phyloP scores from a whole-genome alignment of 2,113 vertebrate genomes.

The Grantiella picta region DNA sequence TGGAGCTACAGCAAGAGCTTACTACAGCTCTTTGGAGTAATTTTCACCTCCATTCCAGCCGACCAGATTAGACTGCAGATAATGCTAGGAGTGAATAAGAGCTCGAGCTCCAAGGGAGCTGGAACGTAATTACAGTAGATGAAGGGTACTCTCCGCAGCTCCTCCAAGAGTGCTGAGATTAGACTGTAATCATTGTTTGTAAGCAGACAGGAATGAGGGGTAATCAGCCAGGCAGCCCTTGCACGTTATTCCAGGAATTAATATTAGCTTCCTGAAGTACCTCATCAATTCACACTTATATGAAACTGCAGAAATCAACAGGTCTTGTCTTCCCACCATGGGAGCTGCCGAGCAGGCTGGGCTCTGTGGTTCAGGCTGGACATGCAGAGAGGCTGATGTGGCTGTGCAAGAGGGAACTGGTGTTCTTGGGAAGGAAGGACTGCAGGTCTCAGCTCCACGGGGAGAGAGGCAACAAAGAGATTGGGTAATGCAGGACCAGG shows the following conservation, averaged over 20 bases:
- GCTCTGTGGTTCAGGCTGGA: not conserved
- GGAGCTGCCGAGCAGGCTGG: fast-evolving
- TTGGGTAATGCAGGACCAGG: not conserved
- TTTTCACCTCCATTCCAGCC: conserved; percentile 47
- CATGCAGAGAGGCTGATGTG: not conserved
- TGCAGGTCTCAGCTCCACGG: not conserved
- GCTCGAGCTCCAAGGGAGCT: conserved; percentile 49
- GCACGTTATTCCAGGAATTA: conserved; percentile 59
- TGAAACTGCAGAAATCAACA: conserved; percentile 27
- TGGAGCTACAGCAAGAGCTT: not conserved
- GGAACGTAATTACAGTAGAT: conserved; percentile 61
- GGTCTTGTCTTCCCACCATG: not conserved
- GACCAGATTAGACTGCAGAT: conserved; percentile 50
- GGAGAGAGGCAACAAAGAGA: not conserved
- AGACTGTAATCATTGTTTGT: conserved; percentile 73
- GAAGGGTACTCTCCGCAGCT: conserved; percentile 58
- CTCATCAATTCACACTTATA: not conserved
- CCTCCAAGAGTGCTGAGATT: conserved; percentile 70
- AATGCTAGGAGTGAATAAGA: conserved; percentile 52
- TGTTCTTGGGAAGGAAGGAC: not conserved
- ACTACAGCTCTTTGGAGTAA: conserved; percentile 7
- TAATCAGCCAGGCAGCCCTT: conserved; percentile 64
- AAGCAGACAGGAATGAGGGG: conserved; percentile 69
- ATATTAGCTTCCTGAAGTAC: conserved; percentile 55
- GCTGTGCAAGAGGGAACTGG: not conserved